Percentiles rank a stretch among this genome's conserved stretches.
These are phyloP conservation scores for Mirza zaza DNA, from an alignment of 2,113 vertebrate species.

Conservation along the genomic window DNA sequence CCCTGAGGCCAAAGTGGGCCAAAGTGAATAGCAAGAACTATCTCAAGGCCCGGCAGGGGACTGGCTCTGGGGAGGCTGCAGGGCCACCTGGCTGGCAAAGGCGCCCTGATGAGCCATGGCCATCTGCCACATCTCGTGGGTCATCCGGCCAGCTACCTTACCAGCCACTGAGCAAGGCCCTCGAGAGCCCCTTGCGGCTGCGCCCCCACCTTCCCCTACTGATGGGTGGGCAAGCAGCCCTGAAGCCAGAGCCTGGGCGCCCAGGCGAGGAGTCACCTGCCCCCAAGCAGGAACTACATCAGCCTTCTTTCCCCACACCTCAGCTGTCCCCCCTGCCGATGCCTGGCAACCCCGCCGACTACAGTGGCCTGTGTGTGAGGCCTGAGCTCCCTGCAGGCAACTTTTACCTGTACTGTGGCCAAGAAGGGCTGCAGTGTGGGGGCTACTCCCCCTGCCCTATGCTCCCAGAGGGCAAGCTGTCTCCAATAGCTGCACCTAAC, in stretches of 20 bases:
- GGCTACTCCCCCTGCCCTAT: conserved; percentile 86
- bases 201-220: conserved; percentile 94
- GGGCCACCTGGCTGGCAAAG: conserved; percentile 76
- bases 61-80: conserved; percentile 83
- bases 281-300: conserved; percentile 92
- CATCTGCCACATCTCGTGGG: conserved; percentile 75
- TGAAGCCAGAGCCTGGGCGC: conserved; percentile 89
- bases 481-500: conserved; percentile 82
- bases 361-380: conserved; percentile 82
- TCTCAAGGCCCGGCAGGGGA: conserved; percentile 88
- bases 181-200: conserved; percentile 89
- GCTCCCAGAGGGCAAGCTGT: conserved; percentile 86
- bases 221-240: conserved; percentile 90
- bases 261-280: conserved; percentile 90
- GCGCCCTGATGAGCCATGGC: conserved; percentile 66
- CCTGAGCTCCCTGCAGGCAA: conserved; percentile 83
- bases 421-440: conserved; percentile 81
- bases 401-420: conserved; percentile 87
- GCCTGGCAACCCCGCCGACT: conserved; percentile 86
- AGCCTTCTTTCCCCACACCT: conserved; percentile 87
- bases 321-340: conserved; percentile 87
- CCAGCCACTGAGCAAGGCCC: conserved; percentile 88
- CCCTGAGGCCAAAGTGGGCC: conserved; percentile 84
- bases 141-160: conserved; percentile 68
- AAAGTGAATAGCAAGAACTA: conserved; percentile 86